Base-by-base conservation (phyloP, 2,113 vertebrate species). In the Redunca redunca region DNA sequence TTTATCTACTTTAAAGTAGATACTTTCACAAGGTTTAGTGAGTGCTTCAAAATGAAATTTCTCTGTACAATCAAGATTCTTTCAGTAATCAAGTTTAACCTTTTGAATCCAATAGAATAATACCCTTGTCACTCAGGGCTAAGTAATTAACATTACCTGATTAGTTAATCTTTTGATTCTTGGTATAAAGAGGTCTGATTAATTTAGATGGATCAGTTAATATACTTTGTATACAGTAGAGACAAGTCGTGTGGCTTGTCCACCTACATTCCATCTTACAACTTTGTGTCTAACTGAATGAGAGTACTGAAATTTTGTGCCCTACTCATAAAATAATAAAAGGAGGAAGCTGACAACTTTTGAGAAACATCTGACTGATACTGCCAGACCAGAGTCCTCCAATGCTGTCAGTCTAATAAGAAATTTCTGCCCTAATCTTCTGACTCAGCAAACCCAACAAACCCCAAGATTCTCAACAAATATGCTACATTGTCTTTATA, bases 31-130 rank as follows among this genome's bases (percentile, higher is more conserved):
- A 95, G 30, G 87, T 91, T 88, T 96, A 57, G 9, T 77, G 28
- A 97, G n/a, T 30, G 6, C 50, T 89, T 96, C 93, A 91, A 52
- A 92, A 92, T 93, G 46, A 94, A 97, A 86, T 96, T n/a, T 5
- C 1, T 60, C 74, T 25, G 10, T 26, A 6, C 6, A 40, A 60
- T 30, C 26, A 96, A 91, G 67, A 87, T 60, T 60, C 26, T 60
- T 95, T 94, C 40, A 64, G 2, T 55, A 96, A 98, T 94, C 33
- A 81, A 97, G 26, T 95, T 97, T 96, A 97, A 96, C 46, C 2
- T 93, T 85, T 94, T 77, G 21, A n/a, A 93, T 86, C 13, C n/a
- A 71, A 77, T 13, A 67, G 48, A 91, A 55, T 50, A 91, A 90
- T 64, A 58, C 8, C 30, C 26, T 92, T 95, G 43, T 97, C 83